These are phyloP conservation scores for Rhyzopertha dominica DNA, from an alignment of 1,140 invertebrate genomes.

Conservation along the genomic window DNA sequence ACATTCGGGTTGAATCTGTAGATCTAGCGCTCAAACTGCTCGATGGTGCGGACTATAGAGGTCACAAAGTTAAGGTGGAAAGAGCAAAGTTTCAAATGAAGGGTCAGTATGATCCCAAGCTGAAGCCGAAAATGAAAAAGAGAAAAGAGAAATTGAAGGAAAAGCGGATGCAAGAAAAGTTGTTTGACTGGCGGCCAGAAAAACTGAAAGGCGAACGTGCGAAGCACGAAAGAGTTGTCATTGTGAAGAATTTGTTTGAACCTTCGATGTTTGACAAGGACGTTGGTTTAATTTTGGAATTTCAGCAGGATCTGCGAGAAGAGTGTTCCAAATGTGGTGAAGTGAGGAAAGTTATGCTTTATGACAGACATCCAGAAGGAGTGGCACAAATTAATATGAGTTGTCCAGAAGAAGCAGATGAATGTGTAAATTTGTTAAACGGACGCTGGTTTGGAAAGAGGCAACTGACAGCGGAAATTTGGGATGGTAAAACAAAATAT, in stretches of 20 bases:
- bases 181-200: slow-evolving; percentile 96
- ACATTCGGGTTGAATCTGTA: slow-evolving; percentile 96
- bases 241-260: slow-evolving; percentile 92
- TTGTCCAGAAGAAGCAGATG: slow-evolving; percentile 85
- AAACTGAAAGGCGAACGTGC: slow-evolving; percentile 75
- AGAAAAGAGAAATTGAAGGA: slow-evolving; percentile 86
- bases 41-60: slow-evolving; percentile 80
- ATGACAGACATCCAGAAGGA: slow-evolving; percentile 92
- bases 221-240: slow-evolving; percentile 86
- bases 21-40: slow-evolving; percentile 87
- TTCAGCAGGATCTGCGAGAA: slow-evolving; percentile 83
- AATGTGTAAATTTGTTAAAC: slow-evolving; percentile 82
- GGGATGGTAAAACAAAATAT: slow-evolving; percentile 96
- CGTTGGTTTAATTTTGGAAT: slow-evolving; percentile 82
- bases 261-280: slow-evolving; percentile 86
- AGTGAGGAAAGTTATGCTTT: slow-evolving; percentile 87
- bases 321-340: slow-evolving; percentile 90
- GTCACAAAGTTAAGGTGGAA: slow-evolving; percentile 81
- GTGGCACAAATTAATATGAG: slow-evolving; percentile 89
- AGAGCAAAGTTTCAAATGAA: slow-evolving; percentile 93
- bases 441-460: slow-evolving; percentile 87
- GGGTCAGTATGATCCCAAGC: slow-evolving; percentile 88
- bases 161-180: slow-evolving; percentile 89
- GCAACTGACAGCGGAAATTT: slow-evolving; percentile 78
- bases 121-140: slow-evolving; percentile 90